Base-by-base conservation (phyloP, 2,888 invertebrate genomes). In the Argyresthia albistria region DNA sequence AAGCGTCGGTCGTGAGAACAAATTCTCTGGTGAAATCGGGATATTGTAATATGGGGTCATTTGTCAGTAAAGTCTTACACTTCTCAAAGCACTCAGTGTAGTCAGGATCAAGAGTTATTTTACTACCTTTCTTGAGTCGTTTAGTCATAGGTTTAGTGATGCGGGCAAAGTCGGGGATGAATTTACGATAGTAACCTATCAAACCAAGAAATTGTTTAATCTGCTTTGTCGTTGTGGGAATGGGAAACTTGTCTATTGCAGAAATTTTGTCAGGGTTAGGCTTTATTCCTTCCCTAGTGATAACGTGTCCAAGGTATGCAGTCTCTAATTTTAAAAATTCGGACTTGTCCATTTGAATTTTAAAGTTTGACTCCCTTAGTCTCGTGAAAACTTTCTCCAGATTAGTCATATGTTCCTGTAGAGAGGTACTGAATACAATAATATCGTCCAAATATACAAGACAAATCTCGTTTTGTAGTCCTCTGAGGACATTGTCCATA, bases 1-100 rank as follows among this genome's bases (percentile, higher is more conserved):
- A 62, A 1, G 67, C 65, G 49, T 68, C 67, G 0, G 61, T 63
- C 0, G 65, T 65, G 3, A 70, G 42, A 7, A 65, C 45, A 43
- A 70, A 70, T 35, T 60, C 57, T 54, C 57, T 55, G 12, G 50
- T 51, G 37, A 63, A 63, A 46, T 55, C 52, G 35, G 55, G 56
- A 36, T 54, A 56, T 37, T 45, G 39, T 12, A 56, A 36, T 10
- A 56, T 46, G 12, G 54, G 56, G 9, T 15, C 36, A 35, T 46
- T 39, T 37, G 15, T 36, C 4, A 56, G 46, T 47, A 53, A 51
- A 42, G 43, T n/a, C 15, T 56, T 56, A n/a, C 51, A 43, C n/a
- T n/a, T n/a, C n/a, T n/a, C n/a, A n/a, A 25, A 11, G 35, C 35
- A 11, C 8, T 52, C 6, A 35, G 1, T n/a, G 37, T 46, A 35